A percentile compares a stretch with the other conserved stretches of the same genome.
phyloP scores from a whole-genome alignment of 2,797 vertebrate species.

The Pyrrhura leucotis region DNA sequence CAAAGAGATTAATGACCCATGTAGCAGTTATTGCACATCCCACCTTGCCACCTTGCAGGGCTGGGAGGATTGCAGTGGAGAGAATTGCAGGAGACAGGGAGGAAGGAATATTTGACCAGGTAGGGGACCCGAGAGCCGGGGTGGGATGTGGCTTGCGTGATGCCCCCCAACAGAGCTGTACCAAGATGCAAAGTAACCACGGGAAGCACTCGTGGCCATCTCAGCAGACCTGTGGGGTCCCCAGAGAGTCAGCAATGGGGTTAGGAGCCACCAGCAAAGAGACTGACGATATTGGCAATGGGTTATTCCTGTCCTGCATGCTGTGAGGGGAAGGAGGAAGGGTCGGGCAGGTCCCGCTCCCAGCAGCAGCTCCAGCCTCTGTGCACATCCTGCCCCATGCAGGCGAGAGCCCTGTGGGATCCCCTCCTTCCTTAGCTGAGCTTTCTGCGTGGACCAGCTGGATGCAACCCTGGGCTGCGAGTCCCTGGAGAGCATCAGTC shows the following conservation, averaged over 20 bases:
- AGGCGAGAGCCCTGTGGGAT: background rate
- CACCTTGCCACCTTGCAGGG: background rate
- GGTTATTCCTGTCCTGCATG: background rate
- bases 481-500: background rate
- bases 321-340: background rate
- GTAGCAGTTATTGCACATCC: background rate
- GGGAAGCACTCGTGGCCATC: background rate
- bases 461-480: background rate
- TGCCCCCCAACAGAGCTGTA: background rate
- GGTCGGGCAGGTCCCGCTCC: background rate
- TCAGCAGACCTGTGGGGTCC: background rate
- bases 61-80: background rate
- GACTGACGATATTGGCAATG: fast-evolving
- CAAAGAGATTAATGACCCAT: fast-evolving
- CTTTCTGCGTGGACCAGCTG: background rate
- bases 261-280: background rate
- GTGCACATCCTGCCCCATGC: fast-evolving
- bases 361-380: background rate
- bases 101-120: background rate
- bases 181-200: background rate
- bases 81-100: background rate
- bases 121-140: fast-evolving
- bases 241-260: fast-evolving
- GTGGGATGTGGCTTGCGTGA: background rate
- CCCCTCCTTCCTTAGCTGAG: background rate